Conservation (phyloP, 2,888 invertebrate species). For the Philereme transversata region DNA sequence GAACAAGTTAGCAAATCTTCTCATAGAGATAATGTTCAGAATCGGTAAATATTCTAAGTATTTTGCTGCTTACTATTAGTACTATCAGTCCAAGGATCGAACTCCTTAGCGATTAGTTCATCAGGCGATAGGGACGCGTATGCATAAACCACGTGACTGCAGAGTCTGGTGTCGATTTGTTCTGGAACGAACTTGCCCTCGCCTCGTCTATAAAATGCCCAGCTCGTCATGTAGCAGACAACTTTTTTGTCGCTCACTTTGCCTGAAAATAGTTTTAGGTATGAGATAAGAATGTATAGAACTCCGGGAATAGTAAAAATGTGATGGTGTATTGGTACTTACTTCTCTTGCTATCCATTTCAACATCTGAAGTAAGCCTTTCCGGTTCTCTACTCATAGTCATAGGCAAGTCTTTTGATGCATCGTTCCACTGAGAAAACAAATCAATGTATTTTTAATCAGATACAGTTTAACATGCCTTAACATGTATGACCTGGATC, state of each 20-base stretch:
- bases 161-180: slow-evolving; percentile 90
- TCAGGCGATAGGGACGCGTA: slow-evolving; percentile 94
- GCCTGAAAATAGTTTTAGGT: slow-evolving; percentile 45
- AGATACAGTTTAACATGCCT: neutral
- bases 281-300: neutral
- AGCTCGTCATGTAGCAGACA: slow-evolving; percentile 94
- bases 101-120: slow-evolving; percentile 89
- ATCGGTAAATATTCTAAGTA: no score
- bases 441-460: neutral
- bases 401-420: slow-evolving; percentile 45
- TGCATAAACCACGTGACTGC: slow-evolving; percentile 95
- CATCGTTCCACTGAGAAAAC: slow-evolving; percentile 56
- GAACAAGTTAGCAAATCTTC: neutral
- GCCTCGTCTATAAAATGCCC: slow-evolving; percentile 93
- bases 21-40: no score
- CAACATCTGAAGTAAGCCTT: slow-evolving; percentile 43
- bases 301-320: no score
- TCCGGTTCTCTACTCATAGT: slow-evolving; percentile 49
- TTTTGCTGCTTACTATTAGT: slow-evolving; percentile 87
- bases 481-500: no score
- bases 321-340: slow-evolving; percentile 29
- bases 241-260: slow-evolving; percentile 80
- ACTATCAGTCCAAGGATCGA: slow-evolving; percentile 94
- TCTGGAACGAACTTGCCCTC: slow-evolving; percentile 95
- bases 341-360: slow-evolving; percentile 62